phyloP scores from a whole-genome alignment of 1,140 invertebrate genomes.

The Diuraphis noxia region DNA sequence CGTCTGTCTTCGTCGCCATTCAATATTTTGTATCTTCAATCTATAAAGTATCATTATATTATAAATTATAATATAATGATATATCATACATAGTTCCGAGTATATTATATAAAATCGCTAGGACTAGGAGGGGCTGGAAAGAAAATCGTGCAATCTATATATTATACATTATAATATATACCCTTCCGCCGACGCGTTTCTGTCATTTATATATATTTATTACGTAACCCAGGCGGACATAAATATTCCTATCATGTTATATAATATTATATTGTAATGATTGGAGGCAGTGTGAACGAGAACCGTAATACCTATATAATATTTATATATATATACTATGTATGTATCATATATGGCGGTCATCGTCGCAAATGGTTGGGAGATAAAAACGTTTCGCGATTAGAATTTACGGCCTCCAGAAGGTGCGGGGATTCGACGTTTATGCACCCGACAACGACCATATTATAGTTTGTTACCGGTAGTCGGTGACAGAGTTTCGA shows the following conservation, averaged over 20 bases:
- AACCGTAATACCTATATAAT: neutral
- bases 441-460: neutral
- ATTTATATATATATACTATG: neutral
- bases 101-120: neutral
- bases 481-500: neutral
- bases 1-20: no score
- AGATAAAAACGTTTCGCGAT: conserved; percentile 16
- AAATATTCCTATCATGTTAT: neutral
- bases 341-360: neutral
- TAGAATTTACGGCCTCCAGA: neutral
- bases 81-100: neutral
- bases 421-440: neutral
- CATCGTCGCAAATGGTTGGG: neutral
- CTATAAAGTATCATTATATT: no score
- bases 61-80: neutral
- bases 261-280: neutral
- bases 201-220: conserved; percentile 5
- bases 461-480: neutral
- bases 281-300: neutral
- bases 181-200: neutral
- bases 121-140: neutral
- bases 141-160: neutral
- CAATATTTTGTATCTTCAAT: no score
- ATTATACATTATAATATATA: neutral
- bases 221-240: neutral